Percentiles rank a stretch among this genome's conserved stretches.
Conservation (phyloP, 2,797 vertebrate species). For the Sphaeramia orbicularis region DNA sequence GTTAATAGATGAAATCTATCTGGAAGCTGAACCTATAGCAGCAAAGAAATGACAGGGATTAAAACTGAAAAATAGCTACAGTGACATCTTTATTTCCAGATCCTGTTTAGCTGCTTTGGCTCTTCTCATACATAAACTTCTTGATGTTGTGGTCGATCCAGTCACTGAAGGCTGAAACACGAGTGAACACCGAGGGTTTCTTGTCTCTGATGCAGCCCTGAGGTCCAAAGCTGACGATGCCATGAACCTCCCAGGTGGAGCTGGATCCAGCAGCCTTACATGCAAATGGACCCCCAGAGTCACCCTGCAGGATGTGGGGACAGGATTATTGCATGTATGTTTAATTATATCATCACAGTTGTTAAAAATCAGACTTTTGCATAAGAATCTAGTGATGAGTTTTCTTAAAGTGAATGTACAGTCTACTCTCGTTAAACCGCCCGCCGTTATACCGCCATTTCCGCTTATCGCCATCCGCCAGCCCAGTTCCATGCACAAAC, state of each 20-base stretch:
- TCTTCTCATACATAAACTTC: slow-evolving; percentile 75
- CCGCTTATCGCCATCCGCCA: too few species aligned
- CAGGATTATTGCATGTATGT: not conserved
- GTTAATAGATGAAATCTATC: too few species aligned
- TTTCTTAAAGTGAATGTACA: too few species aligned
- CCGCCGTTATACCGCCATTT: too few species aligned
- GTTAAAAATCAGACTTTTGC: too few species aligned
- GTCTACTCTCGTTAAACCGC: too few species aligned
- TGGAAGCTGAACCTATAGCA: not conserved
- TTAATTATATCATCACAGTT: too few species aligned
- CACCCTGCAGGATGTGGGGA: slow-evolving; percentile 64
- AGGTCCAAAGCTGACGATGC: slow-evolving; percentile 80
- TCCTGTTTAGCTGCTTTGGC: slow-evolving; percentile 27
- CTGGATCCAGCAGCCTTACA: slow-evolving; percentile 48
- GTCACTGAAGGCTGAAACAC: slow-evolving; percentile 79
- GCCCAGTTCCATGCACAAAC: too few species aligned
- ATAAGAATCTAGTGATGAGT: too few species aligned
- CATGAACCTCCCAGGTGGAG: slow-evolving; percentile 80
- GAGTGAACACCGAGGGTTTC: slow-evolving; percentile 84
- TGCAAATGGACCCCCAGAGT: slow-evolving; percentile 81
- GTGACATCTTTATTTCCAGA: slow-evolving; percentile 8
- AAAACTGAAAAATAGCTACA: not conserved
- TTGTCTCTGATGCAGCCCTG: slow-evolving; percentile 80
- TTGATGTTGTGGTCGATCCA: slow-evolving; percentile 82
- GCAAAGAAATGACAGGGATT: not conserved